Conservation (phyloP, 2,888 invertebrate genomes). For the Pristionchus maxplancki region DNA sequence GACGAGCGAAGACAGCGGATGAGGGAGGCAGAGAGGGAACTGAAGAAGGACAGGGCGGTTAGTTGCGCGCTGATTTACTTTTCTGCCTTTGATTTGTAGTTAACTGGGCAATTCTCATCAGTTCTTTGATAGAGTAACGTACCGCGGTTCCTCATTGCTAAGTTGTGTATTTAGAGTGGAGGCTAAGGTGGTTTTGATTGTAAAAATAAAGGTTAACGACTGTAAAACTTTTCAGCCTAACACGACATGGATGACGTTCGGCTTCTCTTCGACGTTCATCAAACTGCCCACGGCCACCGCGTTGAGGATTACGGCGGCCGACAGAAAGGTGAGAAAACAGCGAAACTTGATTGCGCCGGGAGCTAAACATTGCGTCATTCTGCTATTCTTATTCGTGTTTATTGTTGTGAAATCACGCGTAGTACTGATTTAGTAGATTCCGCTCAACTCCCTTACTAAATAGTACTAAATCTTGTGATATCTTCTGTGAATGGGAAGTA, state of each 20-base stretch:
- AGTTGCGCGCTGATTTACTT: background rate
- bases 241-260: conserved; percentile 43
- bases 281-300: background rate
- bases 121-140: background rate
- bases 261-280: conserved; percentile 11
- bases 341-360: background rate
- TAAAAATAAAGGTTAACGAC: background rate
- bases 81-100: background rate
- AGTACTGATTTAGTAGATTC: no score
- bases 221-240: background rate
- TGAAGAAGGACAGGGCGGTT: conserved; percentile 37
- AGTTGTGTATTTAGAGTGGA: background rate
- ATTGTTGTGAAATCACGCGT: no score
- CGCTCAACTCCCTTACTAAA: no score
- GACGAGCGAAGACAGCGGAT: conserved; percentile 41
- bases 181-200: background rate
- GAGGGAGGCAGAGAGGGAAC: conserved; percentile 38
- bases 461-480: background rate
- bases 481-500: background rate
- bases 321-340: conserved; percentile 30
- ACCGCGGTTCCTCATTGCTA: background rate
- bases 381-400: background rate
- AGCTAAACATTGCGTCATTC: background rate
- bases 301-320: background rate
- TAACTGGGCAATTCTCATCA: background rate